Conservation (phyloP, 1,140 invertebrate genomes). For the Dendroctonus ponderosae region DNA sequence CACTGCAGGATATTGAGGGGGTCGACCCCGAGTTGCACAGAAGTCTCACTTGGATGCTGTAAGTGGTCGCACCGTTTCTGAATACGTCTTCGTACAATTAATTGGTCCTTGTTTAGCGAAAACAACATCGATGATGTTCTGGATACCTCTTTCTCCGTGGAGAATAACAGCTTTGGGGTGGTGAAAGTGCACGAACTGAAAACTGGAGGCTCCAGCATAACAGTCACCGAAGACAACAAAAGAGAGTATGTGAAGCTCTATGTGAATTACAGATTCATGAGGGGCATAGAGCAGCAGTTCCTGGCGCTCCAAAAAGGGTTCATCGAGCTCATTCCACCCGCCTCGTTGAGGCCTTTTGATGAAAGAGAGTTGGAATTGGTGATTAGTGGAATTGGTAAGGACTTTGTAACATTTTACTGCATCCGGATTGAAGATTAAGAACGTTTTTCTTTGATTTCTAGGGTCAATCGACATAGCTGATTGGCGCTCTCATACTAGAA, state of each 20-base stretch:
- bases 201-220: constrained; percentile 75
- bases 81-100: constrained; percentile 3
- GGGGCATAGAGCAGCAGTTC: constrained; percentile 96
- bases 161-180: constrained; percentile 92
- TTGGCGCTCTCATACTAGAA: constrained; percentile 89
- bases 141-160: constrained; percentile 93
- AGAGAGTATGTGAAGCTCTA: constrained; percentile 91
- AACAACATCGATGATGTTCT: constrained; percentile 91
- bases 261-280: constrained; percentile 94
- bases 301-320: constrained; percentile 92
- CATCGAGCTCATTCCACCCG: constrained; percentile 87
- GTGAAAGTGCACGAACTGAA: constrained; percentile 85
- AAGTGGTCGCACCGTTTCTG: constrained; percentile 53
- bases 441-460: constrained; percentile 4
- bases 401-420: neutral
- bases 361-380: constrained; percentile 93
- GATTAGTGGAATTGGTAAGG: constrained; percentile 76
- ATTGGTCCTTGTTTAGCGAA: constrained; percentile 62
- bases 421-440: neutral
- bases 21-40: constrained; percentile 95
- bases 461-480: constrained; percentile 92
- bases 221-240: constrained; percentile 92
- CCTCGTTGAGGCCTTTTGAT: constrained; percentile 84
- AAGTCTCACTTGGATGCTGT: constrained; percentile 96
- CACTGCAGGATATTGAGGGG: constrained; percentile 88